Evolutionary conservation across 2,888 invertebrate species (phyloP).

Genomic region (Campoletis raptor): DNA sequence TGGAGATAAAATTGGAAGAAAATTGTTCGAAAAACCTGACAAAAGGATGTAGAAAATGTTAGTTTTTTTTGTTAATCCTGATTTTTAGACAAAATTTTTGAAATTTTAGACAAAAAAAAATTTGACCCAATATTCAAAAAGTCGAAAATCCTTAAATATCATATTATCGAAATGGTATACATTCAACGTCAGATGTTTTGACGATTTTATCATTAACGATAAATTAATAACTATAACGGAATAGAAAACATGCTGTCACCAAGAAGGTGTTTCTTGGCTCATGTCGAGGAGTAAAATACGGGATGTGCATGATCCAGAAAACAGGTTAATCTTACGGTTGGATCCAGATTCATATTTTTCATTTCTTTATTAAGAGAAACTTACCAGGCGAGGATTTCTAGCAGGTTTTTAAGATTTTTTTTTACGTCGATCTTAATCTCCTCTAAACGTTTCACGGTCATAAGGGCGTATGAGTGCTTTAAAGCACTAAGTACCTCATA

Average conservation of each 20-base stretch:
- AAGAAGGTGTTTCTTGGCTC: neutral
- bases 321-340: slow-evolving; percentile 7
- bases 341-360: neutral
- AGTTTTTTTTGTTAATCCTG: no score
- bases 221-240: neutral
- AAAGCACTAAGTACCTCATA: neutral
- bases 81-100: no score
- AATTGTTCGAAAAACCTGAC: no score
- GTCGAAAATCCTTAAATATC: neutral
- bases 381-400: slow-evolving; percentile 2
- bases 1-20: no score
- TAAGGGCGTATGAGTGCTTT: neutral
- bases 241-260: slow-evolving; percentile 8
- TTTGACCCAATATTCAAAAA: no score
- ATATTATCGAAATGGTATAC: neutral
- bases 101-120: no score
- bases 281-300: neutral
- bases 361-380: neutral
- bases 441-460: neutral
- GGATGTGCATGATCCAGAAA: neutral
- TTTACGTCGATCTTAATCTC: neutral
- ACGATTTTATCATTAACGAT: neutral
- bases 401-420: neutral
- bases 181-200: neutral
- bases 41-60: no score